phyloP scores from a whole-genome alignment of 2,797 vertebrate species.

The Poeciliopsis gracilis region DNA sequence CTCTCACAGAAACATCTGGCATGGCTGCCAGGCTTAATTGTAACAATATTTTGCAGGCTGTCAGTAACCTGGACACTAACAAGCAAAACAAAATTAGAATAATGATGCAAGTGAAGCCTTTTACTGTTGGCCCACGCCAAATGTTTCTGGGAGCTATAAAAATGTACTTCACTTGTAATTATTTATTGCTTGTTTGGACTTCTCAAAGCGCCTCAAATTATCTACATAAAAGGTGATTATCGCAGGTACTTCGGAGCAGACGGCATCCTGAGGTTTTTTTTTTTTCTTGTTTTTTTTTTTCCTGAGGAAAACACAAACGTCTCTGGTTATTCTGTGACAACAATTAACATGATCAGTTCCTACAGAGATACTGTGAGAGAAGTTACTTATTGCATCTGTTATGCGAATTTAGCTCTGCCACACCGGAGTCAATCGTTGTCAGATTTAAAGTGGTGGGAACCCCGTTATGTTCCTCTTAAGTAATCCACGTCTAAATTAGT shows the following conservation, averaged over 20 bases:
- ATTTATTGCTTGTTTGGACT: slow-evolving; percentile 27
- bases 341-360: not conserved
- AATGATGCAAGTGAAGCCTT: slow-evolving; percentile 62
- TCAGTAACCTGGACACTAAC: slow-evolving; percentile 78
- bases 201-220: slow-evolving; percentile 11
- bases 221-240: slow-evolving; percentile 18
- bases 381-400: not conserved
- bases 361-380: not conserved
- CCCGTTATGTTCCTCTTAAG: not conserved
- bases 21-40: slow-evolving; percentile 77
- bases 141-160: slow-evolving; percentile 22
- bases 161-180: slow-evolving; percentile 34
- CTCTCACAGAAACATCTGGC: slow-evolving; percentile 80
- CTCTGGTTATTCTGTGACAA: not conserved
- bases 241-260: slow-evolving; percentile 11
- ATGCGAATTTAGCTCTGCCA: not conserved
- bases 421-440: not conserved
- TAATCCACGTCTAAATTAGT: not conserved
- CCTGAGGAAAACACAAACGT: not conserved
- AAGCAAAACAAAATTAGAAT: slow-evolving; percentile 75
- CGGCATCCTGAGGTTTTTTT: slow-evolving; percentile 4
- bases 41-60: slow-evolving; percentile 77
- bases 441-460: not conserved
- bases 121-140: slow-evolving; percentile 20
- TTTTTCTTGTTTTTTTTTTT: not conserved